Base-by-base conservation (phyloP, 2,888 invertebrate species). In the Macropis europaea region DNA sequence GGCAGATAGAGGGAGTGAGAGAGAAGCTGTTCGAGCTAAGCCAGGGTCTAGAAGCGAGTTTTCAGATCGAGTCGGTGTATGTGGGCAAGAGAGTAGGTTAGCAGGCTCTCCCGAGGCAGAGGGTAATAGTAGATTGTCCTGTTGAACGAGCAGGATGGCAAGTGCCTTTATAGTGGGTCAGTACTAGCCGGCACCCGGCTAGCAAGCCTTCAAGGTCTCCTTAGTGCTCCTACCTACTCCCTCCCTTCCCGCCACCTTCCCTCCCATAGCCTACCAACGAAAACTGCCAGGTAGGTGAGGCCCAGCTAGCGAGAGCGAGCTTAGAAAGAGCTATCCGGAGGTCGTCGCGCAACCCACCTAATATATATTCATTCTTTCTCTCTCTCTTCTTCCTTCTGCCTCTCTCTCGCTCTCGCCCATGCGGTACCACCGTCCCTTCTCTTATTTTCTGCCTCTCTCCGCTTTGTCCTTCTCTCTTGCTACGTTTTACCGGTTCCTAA, bases 81-180 rank as follows among this genome's bases (percentile, higher is more conserved):
- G 82, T 77, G 75, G 66, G 77, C 68, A 70, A 72, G 73, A 81
- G 81, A 81, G 81, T 89, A 87, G 89, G 89, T 88, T 88, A 89
- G 85, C 87, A 86, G 89, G 88, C 86, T 84, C 83, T 81, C 79
- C 79, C 70, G 82, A 85, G 84, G 81, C 82, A 87, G 86, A 88
- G 74, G 82, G 77, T 76, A 77, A 73, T 73, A 84, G 80, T 76
- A 79, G 78, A 81, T 74, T 82, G 82, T 84, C 81, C 81, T 78
- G 81, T 74, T 66, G 84, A 85, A 85, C 80, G 85, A 87, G 85
- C 77, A 88, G 83, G 88, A 88, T 45, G 83, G 88, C 89, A 88
- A 89, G 89, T 89, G 89, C 87, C 87, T 88, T 89, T 88, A 89
- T 89, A 88, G 88, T 89, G 89, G 89, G 89, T 90, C 90, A 89